phyloP scores from a whole-genome alignment of 2,888 invertebrate species.

The Clivina fossor region DNA sequence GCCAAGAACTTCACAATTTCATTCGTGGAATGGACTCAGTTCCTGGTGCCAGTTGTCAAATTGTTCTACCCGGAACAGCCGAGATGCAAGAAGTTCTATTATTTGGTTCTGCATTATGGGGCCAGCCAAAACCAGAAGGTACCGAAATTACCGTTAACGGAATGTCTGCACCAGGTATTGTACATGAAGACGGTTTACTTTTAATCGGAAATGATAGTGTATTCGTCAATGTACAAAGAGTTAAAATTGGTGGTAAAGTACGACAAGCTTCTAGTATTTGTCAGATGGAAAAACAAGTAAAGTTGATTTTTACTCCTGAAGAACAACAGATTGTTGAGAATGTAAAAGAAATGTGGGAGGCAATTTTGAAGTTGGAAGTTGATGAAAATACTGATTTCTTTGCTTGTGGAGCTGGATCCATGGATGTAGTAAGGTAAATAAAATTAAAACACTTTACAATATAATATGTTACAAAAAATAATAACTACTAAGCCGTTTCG shows the following conservation, averaged over 20 bases:
- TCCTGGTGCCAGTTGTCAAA: conserved; percentile 77
- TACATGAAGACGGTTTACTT: conserved; percentile 79
- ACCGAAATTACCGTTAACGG: conserved; percentile 64
- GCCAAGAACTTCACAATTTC: conserved; percentile 83
- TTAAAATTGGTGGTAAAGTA: conserved; percentile 58
- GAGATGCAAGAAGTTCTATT: conserved; percentile 69
- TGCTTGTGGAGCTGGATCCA: conserved; percentile 92
- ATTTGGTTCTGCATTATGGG: conserved; percentile 80
- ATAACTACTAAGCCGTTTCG: no score
- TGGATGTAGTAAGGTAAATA: conserved; percentile 85
- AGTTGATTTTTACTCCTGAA: conserved; percentile 69
- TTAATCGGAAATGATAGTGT: conserved; percentile 80
- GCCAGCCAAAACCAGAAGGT: conserved; percentile 58
- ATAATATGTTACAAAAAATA: no score
- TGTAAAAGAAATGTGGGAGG: conserved; percentile 75
- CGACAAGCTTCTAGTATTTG: conserved; percentile 79
- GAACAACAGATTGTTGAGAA: conserved; percentile 70
- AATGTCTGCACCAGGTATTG: conserved; percentile 61
- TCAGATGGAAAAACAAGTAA: conserved; percentile 59
- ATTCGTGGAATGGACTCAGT: conserved; percentile 92
- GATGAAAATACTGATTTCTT: conserved; percentile 89
- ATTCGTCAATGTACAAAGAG: conserved; percentile 59
- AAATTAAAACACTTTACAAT: no score
- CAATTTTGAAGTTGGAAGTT: conserved; percentile 76
- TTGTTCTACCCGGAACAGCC: conserved; percentile 48